phyloP scores from a whole-genome alignment of 92 coral and sea anemone species.

The Phenganax stokvisi region DNA sequence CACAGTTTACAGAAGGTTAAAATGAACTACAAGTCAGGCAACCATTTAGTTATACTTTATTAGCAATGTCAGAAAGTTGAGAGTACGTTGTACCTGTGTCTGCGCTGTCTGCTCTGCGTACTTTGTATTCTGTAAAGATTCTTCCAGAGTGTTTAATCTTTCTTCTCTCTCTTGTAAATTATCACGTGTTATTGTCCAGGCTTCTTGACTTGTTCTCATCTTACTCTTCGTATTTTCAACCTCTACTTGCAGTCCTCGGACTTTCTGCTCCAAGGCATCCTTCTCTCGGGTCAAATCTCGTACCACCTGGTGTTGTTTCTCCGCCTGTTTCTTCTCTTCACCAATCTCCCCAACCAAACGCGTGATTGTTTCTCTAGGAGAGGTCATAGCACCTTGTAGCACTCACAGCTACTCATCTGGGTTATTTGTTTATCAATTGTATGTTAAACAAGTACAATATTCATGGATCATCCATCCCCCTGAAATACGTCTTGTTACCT shows the following conservation, averaged over 20 bases:
- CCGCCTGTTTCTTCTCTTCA: slow-evolving; percentile 86
- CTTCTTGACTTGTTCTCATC: slow-evolving; percentile 89
- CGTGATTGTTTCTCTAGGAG: slow-evolving; percentile 84
- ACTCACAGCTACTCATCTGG: no score
- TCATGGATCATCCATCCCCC: no score
- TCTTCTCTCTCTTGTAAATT: slow-evolving; percentile 68
- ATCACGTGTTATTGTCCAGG: slow-evolving; percentile 73
- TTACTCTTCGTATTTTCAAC: slow-evolving; percentile 68
- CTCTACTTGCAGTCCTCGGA: slow-evolving; percentile 77
- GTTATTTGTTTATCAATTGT: no score
- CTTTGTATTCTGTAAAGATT: slow-evolving; percentile 70
- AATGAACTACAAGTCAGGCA: background rate
- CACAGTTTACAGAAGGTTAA: no score
- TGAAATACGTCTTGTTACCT: no score
- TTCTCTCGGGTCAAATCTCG: slow-evolving; percentile 64
- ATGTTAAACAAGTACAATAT: no score
- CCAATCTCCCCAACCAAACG: slow-evolving; percentile 95
- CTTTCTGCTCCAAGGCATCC: slow-evolving; percentile 71
- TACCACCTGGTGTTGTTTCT: slow-evolving; percentile 61
- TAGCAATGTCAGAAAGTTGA: background rate
- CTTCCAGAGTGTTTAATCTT: slow-evolving; percentile 71
- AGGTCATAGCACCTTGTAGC: background rate
- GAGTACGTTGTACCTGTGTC: slow-evolving; percentile 40
- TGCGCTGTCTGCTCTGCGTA: slow-evolving; percentile 90
- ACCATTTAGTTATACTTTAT: background rate